Base-by-base conservation (phyloP, 2,113 vertebrate species). In the Nothobranchius furzeri region DNA sequence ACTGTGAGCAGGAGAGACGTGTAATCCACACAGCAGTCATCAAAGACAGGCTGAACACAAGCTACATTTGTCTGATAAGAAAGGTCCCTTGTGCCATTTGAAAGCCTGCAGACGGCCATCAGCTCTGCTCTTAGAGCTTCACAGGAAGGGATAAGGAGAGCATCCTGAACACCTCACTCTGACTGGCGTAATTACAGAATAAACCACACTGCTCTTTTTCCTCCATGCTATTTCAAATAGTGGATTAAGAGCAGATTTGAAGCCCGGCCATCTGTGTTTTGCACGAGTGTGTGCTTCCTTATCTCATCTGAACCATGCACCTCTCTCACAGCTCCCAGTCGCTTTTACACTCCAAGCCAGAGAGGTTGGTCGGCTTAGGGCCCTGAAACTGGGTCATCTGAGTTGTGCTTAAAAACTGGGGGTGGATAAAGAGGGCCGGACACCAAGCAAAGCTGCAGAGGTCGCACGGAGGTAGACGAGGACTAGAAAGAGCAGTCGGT, bases 221-320 rank as follows among this genome's bases (percentile, higher is more conserved):
- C 78, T 78, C 53, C 52, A 17, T 78, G 76, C 79, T 71, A 82
- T 88, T 84, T 75, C 54, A 85, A 87, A 87, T 59, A 64, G 79
- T 80, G 84, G 89, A 88, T 90, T 88, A 83, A 82, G 79, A 73
- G 66, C 69, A 73, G 61, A 76, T 77, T 84, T 75, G 59, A 73
- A 81, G 66, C 82, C 54, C 9, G 40, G 70, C 82, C 81, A 87
- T 81, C 68, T 78, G 80, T 70, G 67, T 78, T 78, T 81, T 74
- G 71, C 12, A 64, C 36, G 12, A 55, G 55, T 49, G 73, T 65
- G 69, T 71, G 75, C 73, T 70, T 79, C 60, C 75, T 89, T 90
- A 90, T 85, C 87, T 80, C 84, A 88, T 85, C 79, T 85, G 79
- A 82, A 86, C 81, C 81, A 82, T 86, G 61, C 84, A 85, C 75